These are phyloP conservation scores for Leucophenga montana DNA, from an alignment of 2,888 invertebrate species.

Conservation along the genomic window DNA sequence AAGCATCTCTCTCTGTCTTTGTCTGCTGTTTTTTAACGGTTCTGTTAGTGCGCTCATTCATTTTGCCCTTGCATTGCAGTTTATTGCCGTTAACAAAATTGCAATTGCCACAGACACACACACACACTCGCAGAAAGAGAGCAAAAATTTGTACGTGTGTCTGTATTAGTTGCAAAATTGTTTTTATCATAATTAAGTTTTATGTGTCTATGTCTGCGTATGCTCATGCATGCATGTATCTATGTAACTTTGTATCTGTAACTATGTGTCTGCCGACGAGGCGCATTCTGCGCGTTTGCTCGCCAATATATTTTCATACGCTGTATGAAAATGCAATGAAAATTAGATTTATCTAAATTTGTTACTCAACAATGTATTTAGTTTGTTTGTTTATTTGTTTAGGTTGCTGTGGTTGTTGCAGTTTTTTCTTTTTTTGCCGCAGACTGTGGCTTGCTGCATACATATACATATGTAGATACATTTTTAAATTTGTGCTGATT, in stretches of 20 bases:
- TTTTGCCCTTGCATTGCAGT: constrained; percentile 4
- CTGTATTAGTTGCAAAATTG: constrained; percentile 1
- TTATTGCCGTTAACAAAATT: constrained; percentile 9
- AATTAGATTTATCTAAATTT: constrained; percentile 22
- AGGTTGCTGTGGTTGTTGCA: neutral
- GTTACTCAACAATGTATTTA: neutral
- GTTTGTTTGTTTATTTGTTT: neutral
- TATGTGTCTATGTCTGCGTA: neutral
- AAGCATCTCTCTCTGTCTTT: too few relatives aligned
- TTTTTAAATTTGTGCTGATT: too few relatives aligned
- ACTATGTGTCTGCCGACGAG: neutral
- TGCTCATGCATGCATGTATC: neutral
- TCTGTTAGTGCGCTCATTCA: neutral
- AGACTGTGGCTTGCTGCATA: neutral
- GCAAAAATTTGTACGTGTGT: neutral
- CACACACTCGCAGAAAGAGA: neutral
- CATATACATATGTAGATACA: too few relatives aligned
- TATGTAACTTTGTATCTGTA: neutral
- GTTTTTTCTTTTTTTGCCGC: neutral
- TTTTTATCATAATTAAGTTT: constrained; percentile 20
- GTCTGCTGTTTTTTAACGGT: neutral
- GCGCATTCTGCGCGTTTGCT: neutral
- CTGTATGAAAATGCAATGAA: constrained; percentile 18
- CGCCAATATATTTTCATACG: neutral
- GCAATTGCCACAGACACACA: neutral